A percentile compares a stretch with the other conserved stretches of the same genome.
Conservation (phyloP, 2,797 vertebrate genomes). For the Lacerta viridis region DNA sequence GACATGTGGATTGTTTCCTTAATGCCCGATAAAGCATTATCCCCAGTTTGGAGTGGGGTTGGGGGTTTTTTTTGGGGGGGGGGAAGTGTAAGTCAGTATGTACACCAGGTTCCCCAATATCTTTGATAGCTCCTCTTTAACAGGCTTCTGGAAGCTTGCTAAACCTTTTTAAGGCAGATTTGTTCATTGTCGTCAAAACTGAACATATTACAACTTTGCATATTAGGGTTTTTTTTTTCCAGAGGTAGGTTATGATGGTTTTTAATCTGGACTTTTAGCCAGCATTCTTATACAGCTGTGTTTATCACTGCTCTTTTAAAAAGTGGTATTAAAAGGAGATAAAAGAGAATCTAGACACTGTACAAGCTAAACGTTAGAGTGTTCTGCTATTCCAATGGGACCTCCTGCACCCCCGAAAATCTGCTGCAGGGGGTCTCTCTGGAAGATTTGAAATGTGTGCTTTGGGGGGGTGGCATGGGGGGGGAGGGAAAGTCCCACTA, state of each 20-base stretch:
- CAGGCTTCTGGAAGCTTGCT: too few species aligned
- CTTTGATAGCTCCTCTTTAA: too few species aligned
- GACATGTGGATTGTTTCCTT: background rate
- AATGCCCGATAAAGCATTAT: background rate
- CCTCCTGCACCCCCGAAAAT: too few species aligned
- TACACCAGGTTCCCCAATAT: too few species aligned
- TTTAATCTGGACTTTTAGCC: background rate
- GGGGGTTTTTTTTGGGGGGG: background rate
- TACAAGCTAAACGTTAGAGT: background rate
- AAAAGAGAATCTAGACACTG: background rate
- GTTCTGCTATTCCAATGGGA: too few species aligned
- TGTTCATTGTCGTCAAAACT: background rate
- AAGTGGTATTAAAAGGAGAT: background rate
- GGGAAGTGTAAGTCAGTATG: background rate
- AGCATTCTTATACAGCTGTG: background rate
- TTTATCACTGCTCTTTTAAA: background rate
- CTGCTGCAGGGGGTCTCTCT: too few species aligned
- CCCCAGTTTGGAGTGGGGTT: background rate
- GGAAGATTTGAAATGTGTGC: too few species aligned
- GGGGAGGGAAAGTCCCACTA: too few species aligned
- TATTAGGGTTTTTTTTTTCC: background rate
- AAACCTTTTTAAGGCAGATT: too few species aligned
- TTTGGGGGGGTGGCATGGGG: too few species aligned
- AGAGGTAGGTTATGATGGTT: background rate
- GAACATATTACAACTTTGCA: background rate